Conservation (phyloP, 2,797 vertebrate genomes). For the Hyperoplus immaculatus region DNA sequence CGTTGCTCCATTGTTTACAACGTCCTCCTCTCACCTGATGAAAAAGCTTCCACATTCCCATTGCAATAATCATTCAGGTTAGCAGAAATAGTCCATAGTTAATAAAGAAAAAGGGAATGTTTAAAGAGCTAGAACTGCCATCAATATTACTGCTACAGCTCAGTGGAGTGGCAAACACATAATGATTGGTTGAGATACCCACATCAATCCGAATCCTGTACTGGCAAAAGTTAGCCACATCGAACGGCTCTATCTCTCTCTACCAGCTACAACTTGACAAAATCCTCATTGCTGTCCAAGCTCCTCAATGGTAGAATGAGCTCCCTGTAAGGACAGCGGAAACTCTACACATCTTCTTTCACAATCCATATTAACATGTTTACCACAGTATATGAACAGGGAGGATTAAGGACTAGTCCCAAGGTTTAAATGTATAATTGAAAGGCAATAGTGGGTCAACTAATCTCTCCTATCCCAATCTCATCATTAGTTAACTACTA, state of each 20-base stretch:
- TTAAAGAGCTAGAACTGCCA: background rate
- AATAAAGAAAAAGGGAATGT: background rate
- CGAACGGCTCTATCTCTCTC: no score
- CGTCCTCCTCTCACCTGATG: slow-evolving; percentile 38
- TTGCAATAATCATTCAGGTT: slow-evolving; percentile 4
- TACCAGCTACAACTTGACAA: no score
- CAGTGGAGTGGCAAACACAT: slow-evolving; percentile 12
- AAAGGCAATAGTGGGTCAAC: background rate
- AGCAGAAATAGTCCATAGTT: slow-evolving; percentile 1
- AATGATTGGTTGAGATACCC: background rate
- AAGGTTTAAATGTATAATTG: background rate
- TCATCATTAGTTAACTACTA: slow-evolving; percentile 2
- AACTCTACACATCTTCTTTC: no score
- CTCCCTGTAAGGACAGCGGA: no score
- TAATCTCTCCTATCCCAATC: background rate
- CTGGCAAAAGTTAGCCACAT: no score
- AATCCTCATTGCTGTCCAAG: no score
- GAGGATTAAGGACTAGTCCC: background rate
- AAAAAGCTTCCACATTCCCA: slow-evolving; percentile 33
- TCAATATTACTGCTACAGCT: background rate
- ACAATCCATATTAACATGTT: background rate
- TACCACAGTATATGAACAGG: background rate
- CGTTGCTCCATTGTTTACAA: slow-evolving; percentile 57
- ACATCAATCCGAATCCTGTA: no score
- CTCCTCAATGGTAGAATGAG: no score